Evolutionary conservation across 1,140 invertebrate species (phyloP), one percentile per base, ranked within the genome.

Genomic region (Copidosoma floridanum): DNA sequence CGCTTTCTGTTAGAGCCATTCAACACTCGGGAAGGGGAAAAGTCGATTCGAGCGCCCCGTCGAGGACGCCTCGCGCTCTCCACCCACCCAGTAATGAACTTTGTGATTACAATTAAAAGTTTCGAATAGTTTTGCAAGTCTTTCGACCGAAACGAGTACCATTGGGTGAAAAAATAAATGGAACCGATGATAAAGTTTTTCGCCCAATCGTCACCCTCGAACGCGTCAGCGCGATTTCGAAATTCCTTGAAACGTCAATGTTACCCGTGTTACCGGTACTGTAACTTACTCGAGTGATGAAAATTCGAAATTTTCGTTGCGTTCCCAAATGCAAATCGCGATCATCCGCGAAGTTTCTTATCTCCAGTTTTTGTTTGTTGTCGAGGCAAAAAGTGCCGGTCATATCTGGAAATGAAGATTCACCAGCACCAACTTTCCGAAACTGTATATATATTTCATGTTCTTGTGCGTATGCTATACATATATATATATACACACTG

Each of bases 81-180:
- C 37, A 27, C 18, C 14, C 6, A n/a, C 29, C 2, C 24, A 14
- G n/a, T 32, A 35, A 55, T 44, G 26, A 55, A 44, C 40, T 55
- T 27, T 18, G 26, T 44, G 27, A 44, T 55, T 44, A 23, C 40
- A 44, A 44, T 55, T 55, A 55, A 44, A 43, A 55, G 24, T 44
- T 44, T n/a, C 29, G 14, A 11, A 56, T 37, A 56, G 27, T 37
- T 18, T 37, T 46, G 26, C 21, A 37, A 47, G 14, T 46, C 11
- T 14, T 44, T 11, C 8, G 29, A 32, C 18, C 26, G 6, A 47
- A 56, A 56, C 47, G 23, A 46, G 12, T 40, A n/a, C 10, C 32
- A 21, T 12, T 6, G 16, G 16, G 46, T 8, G 16, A 50, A 20
- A 48, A 50, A 16, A 40, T 41, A 41, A 40, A 41, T 43, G 4